Evolutionary conservation across 2,888 invertebrate species (phyloP), one percentile per base, ranked within the genome.

Genomic region (Sceliomorpha sp.): DNA sequence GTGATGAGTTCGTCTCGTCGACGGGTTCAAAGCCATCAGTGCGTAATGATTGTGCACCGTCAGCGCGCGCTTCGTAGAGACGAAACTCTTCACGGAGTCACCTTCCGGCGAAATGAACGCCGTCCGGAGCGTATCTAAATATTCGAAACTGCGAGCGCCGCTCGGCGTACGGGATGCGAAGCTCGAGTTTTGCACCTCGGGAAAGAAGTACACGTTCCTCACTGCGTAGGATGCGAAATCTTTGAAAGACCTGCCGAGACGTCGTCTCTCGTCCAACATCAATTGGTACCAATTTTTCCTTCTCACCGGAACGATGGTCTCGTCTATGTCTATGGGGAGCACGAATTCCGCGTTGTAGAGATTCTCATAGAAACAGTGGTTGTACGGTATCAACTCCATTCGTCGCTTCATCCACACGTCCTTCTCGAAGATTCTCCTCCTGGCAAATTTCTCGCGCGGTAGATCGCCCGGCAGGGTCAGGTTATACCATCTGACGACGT

Each of bases 41-140:
- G 94, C 92, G 80, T 94, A 94, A 83, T 94, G 94, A 86, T 94
- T 94, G 87, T 94, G 94, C 31, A 94, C 93, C 39, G 92, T 93
- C 76, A 93, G 87, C 17, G 93, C 91, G 68, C 90, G 91, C 72
- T 89, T 89, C 2, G 93, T 93, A 13, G 91, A 88, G 82, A 94
- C 91, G 83, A 94, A 92, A 83, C 94, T 94, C 85, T 94, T 94
- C 47, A 93, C 92, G 63, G 93, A 93, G 73, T 91, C 91, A 10
- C 92, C 92, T 62, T 90, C 89, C 1, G 91, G 91, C 78, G 93
- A 93, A 39, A 92, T 89, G 59, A 90, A 83, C 1, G 90, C 89
- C 10, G 92, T 91, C 50, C 93, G 89, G 27, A 90, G 81, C 26
- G 90, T 82, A 74, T 91, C 90, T 53, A 88, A 86, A 5, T 89